Base-by-base conservation (phyloP, 1,140 invertebrate species). In the Sweltsa coloradensis region DNA sequence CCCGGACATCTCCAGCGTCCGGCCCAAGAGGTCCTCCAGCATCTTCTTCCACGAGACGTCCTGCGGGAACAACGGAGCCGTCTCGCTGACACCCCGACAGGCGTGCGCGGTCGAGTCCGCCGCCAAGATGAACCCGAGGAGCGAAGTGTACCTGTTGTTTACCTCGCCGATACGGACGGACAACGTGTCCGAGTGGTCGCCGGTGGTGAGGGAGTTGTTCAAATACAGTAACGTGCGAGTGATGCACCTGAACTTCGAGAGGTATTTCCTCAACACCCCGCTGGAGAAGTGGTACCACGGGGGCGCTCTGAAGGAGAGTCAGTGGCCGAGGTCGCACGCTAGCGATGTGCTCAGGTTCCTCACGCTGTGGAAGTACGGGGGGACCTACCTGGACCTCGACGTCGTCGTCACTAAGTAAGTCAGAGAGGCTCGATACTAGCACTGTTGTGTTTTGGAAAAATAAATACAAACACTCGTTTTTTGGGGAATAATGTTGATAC, bases 381-480 rank as follows among this genome's bases (percentile, higher is more conserved):
- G 85, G 1, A 77, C 83, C 29, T 87, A 87, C 60, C 58, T 88
- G 31, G 85, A 89, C 52, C 60, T 85, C 45, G 85, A 89, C 56
- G 74, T 86, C 1, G 73, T 89, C 5, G 69, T 85, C 2, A 71
- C 73, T 5, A 78, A 48, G 29, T 52, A 48, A 11, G 45, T 18
- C 16, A n/a, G n/a, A n/a, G n/a, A n/a, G n/a, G n/a, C n/a, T n/a
- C n/a, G n/a, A n/a, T n/a, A n/a, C n/a, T n/a, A n/a, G n/a, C n/a
- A n/a, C n/a, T n/a, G n/a, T n/a, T n/a, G n/a, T n/a, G n/a, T n/a
- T n/a, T n/a, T n/a, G n/a, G n/a, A n/a, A n/a, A n/a, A n/a, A n/a
- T n/a, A n/a, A n/a, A n/a, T n/a, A n/a, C n/a, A n/a, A n/a, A n/a
- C n/a, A n/a, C n/a, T n/a, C n/a, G n/a, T n/a, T n/a, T n/a, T n/a